Conservation (phyloP, 1,140 invertebrate genomes). For the Lucilia cuprina region DNA sequence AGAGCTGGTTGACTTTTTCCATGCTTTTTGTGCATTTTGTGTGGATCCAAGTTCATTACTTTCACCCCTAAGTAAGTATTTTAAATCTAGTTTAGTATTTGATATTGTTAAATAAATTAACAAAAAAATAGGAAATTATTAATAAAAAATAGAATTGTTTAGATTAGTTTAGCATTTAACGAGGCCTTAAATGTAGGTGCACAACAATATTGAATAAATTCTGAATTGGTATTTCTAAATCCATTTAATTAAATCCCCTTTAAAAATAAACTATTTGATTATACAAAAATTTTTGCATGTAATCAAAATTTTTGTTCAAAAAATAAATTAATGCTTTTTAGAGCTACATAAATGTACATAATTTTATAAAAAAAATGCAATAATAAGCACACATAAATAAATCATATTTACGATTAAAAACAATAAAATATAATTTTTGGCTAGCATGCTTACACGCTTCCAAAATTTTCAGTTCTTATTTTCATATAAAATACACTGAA, state of each 20-base stretch:
- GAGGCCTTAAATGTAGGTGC: neutral
- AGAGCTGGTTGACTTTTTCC: constrained; percentile 92
- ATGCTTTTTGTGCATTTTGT: constrained; percentile 95
- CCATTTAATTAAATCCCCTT: neutral
- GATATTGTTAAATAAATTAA: neutral
- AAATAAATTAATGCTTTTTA: neutral
- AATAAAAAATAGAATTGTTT: neutral
- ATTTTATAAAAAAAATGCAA: neutral
- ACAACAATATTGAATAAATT: neutral
- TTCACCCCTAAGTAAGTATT: constrained; percentile 81
- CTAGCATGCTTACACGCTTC: neutral
- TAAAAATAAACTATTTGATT: neutral
- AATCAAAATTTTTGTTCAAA: neutral
- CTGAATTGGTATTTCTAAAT: neutral
- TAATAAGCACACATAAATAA: no score
- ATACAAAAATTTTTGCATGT: neutral
- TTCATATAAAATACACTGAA: neutral
- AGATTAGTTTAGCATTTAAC: neutral
- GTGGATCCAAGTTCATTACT: constrained; percentile 84
- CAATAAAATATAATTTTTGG: neutral
- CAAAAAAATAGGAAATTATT: neutral
- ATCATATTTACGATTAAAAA: no score
- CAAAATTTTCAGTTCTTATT: neutral
- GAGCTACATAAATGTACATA: neutral
- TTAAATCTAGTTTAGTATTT: neutral